phyloP scores from a whole-genome alignment of 1,140 invertebrate species.

The Drosophila ananassae region DNA sequence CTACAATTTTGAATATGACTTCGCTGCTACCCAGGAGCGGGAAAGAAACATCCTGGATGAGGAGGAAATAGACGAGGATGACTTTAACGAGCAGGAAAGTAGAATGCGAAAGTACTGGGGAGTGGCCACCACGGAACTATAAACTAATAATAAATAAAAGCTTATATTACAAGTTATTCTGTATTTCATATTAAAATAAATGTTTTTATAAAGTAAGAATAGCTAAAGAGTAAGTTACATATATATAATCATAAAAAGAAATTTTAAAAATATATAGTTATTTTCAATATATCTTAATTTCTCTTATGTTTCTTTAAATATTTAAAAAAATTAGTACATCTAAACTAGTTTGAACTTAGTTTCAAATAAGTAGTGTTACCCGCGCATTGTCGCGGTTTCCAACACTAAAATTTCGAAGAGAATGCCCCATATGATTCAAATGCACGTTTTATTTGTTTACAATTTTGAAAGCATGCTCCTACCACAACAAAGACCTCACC shows the following conservation, averaged over 20 bases:
- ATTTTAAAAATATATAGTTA: too few species aligned
- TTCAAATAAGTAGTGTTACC: too few species aligned
- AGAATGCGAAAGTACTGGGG: constrained; percentile 95
- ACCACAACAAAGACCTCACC: constrained; percentile 57
- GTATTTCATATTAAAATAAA: too few species aligned
- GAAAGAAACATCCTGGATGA: constrained; percentile 87
- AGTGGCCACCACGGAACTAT: constrained; percentile 91
- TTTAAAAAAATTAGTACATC: too few species aligned
- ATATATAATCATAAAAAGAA: too few species aligned
- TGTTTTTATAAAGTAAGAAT: too few species aligned
- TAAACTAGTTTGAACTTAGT: too few species aligned
- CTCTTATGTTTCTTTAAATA: too few species aligned
- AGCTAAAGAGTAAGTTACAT: too few species aligned
- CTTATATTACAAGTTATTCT: background rate
- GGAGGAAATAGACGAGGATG: constrained; percentile 85
- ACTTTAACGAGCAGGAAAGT: constrained; percentile 86
- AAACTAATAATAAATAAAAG: background rate
- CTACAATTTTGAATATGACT: constrained; percentile 93
- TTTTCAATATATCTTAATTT: too few species aligned
- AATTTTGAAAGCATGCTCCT: constrained; percentile 32
- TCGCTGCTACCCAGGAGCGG: constrained; percentile 91
- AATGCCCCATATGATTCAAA: background rate
- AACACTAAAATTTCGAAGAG: background rate
- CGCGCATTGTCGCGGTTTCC: background rate
- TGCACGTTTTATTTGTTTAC: constrained; percentile 19